Evolutionary conservation across 2,797 vertebrate genomes (phyloP).

Genomic region (Labeo calbasu): DNA sequence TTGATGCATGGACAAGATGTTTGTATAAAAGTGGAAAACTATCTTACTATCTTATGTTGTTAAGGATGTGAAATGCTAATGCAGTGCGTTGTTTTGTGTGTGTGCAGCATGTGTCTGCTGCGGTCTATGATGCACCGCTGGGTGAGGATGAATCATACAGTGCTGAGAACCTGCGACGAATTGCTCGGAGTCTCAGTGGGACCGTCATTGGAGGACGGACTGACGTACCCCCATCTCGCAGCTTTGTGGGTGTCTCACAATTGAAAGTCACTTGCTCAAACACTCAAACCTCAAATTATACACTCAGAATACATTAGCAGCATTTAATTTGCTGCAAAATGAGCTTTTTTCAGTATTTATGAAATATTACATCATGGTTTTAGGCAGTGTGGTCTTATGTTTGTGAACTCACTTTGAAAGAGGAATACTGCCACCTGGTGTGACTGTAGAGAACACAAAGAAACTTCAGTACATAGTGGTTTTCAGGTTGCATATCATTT

Average conservation of each 20-base stretch:
- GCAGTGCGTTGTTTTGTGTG: background rate
- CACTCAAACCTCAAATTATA: background rate
- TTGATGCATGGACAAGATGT: background rate
- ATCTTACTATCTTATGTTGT: conserved; percentile 15
- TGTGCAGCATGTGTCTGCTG: conserved; percentile 46
- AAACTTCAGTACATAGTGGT: background rate
- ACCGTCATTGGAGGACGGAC: conserved; percentile 78
- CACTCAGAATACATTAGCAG: background rate
- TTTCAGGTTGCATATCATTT: background rate
- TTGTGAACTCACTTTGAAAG: conserved; percentile 24
- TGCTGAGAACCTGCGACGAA: conserved; percentile 86
- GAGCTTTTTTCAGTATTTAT: background rate
- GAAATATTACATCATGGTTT: conserved; percentile 15
- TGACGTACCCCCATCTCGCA: conserved; percentile 77
- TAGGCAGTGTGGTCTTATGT: conserved; percentile 1
- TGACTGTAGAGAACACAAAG: background rate
- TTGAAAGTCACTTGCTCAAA: conserved; percentile 25
- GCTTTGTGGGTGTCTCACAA: conserved; percentile 78
- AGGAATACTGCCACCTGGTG: conserved; percentile 45
- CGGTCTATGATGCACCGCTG: conserved; percentile 9
- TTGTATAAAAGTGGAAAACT: conserved; percentile 3
- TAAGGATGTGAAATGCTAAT: conserved; percentile 34
- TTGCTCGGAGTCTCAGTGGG: conserved; percentile 85
- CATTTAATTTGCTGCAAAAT: conserved; percentile 14
- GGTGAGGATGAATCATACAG: conserved; percentile 83